Evolutionary conservation across 2,113 vertebrate genomes (phyloP), one percentile per base, ranked within the genome.

Genomic region (Gymnogyps californianus): DNA sequence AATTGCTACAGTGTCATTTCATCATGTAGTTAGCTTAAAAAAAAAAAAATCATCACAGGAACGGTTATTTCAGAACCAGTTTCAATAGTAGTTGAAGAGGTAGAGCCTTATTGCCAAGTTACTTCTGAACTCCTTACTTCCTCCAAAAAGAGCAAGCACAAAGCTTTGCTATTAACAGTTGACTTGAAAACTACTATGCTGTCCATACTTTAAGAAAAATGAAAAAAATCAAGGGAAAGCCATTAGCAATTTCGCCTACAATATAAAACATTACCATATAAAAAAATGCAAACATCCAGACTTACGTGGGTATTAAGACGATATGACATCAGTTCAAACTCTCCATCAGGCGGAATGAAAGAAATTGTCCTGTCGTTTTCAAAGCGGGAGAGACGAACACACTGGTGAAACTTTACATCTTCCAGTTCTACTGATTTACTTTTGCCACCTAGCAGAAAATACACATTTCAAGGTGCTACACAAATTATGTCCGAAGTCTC

Each of bases 251-350:
- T 79, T 26, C 47, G 34, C 34, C 14, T 36, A 15, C 20, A 20
- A 13, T 10, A 3, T 16, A 42, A 34, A 58, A 3, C 11, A 10
- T 4, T 13, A 1, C 18, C 25, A 12, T 2, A 13, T 8, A 2
- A 5, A 13, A 42, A 66, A 40, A 24, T 10, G 44, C 70, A 28
- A 47, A 24, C 3, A 44, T 3, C 6, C 66, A 69, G 51, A 98
- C 99, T 98, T 95, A 99, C 99, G 0, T 99, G 99, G 61, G 99
- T 99, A 34, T 99, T 99, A 13, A 99, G 98, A 11, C 99, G 98
- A 72, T 99, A 99, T 0, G 99, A 99, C 99, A 99, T 99, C 94
- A 99, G 98, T 77, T 99, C 99, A 90, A 99, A 99, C 97, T 99
- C 99, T 31, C 99, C 99, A 4, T 99, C 99, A 0, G 99, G 99